Percentiles rank a stretch among this genome's conserved stretches.
Evolutionary conservation across 1,140 invertebrate genomes (phyloP).

Genomic region (Protaetia brevitarsis): DNA sequence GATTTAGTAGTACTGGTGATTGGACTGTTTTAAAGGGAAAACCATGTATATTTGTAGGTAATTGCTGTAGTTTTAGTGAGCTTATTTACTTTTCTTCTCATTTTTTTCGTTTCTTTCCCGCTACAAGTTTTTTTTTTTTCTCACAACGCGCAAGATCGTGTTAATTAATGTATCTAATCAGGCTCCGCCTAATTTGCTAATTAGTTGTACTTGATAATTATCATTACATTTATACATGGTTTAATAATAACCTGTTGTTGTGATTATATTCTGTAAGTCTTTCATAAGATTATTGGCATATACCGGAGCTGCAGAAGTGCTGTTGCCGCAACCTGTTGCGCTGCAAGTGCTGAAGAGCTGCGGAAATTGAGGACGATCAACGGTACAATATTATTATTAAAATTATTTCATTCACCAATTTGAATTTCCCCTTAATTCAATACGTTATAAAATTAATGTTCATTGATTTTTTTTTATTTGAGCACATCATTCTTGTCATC

Average conservation of each 20-base stretch:
- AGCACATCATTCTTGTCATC: background rate
- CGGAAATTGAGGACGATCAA: conserved; percentile 45
- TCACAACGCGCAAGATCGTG: conserved; percentile 8
- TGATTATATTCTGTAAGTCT: conserved; percentile 50
- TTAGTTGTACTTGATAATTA: conserved; percentile 9
- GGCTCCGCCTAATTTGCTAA: background rate
- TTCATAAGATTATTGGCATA: conserved; percentile 48
- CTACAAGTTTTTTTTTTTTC: conserved; percentile 16
- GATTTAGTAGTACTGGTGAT: conserved; percentile 34
- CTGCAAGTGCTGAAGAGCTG: conserved; percentile 45
- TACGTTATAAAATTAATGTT: background rate
- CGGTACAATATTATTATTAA: conserved; percentile 46
- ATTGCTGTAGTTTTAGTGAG: conserved; percentile 16
- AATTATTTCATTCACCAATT: conserved; percentile 22
- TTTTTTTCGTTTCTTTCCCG: conserved; percentile 8
- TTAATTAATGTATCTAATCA: conserved; percentile 13
- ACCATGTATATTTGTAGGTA: conserved; percentile 45
- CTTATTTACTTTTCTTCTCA: background rate
- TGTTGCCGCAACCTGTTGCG: conserved; percentile 43
- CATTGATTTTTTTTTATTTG: background rate
- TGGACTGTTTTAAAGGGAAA: conserved; percentile 33
- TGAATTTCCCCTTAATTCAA: conserved; percentile 22
- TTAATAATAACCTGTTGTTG: conserved; percentile 47
- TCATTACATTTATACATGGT: conserved; percentile 46
- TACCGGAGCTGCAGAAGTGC: conserved; percentile 44